Evolutionary conservation across 2,113 vertebrate genomes (phyloP).

Genomic region (Cephalopterus ornatus): DNA sequence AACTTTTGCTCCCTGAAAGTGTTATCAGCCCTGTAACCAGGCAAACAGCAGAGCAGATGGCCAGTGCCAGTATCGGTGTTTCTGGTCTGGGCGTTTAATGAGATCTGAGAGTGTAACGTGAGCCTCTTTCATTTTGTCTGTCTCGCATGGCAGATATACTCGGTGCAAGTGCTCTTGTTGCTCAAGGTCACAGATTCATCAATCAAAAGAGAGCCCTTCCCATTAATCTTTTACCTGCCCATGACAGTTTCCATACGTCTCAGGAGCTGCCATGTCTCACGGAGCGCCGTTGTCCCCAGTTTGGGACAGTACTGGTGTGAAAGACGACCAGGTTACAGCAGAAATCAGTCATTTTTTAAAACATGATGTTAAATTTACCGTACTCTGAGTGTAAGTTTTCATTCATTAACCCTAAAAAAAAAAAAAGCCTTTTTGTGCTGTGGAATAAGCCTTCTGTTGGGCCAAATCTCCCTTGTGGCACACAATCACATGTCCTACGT

Average conservation of each 20-base stretch:
- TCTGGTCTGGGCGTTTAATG: conserved; percentile 45
- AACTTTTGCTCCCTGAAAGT: conserved; percentile 41
- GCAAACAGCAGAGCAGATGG: conserved; percentile 58
- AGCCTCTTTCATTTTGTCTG: conserved; percentile 49
- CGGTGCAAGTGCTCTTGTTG: conserved; percentile 30
- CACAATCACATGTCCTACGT: neutral
- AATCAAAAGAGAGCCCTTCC: conserved; percentile 21
- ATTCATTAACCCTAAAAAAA: neutral
- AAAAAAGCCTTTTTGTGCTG: neutral
- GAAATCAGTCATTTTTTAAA: neutral
- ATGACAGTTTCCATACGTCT: neutral
- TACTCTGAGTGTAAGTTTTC: neutral
- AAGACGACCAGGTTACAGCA: neutral
- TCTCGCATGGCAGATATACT: conserved; percentile 42
- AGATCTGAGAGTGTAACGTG: conserved; percentile 57
- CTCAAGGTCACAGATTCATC: conserved; percentile 59
- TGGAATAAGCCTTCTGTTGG: neutral
- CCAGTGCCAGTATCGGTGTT: conserved; percentile 37
- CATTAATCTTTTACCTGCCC: conserved; percentile 49
- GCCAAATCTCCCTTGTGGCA: neutral
- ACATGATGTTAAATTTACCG: neutral
- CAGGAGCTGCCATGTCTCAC: neutral
- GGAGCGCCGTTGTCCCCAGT: neutral
- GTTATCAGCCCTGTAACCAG: conserved; percentile 53
- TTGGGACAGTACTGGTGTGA: neutral